These are phyloP conservation scores for Danio jaintianensis DNA, from an alignment of 2,797 vertebrate species.

Conservation along the genomic window DNA sequence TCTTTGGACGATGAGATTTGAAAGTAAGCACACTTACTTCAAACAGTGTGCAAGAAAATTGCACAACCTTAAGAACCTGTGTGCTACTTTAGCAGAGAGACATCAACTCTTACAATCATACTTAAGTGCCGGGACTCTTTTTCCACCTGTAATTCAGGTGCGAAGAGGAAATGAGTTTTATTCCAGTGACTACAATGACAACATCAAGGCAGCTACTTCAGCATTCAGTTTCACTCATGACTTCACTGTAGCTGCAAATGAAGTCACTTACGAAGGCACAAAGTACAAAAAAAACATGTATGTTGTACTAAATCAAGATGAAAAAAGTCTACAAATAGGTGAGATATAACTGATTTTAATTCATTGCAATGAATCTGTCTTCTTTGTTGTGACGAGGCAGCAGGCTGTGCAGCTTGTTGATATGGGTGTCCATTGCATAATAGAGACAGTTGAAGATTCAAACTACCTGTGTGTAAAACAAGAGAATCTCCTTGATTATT, in stretches of 20 bases:
- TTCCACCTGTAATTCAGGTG: conserved; percentile 51
- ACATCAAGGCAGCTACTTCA: conserved; percentile 26
- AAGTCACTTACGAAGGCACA: conserved; percentile 23
- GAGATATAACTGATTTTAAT: conserved; percentile 39
- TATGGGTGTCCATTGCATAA: conserved; percentile 36
- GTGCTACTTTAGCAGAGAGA: conserved; percentile 51
- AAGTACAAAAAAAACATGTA: conserved; percentile 39
- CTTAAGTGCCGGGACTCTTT: conserved; percentile 44
- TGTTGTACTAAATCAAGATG: conserved; percentile 21
- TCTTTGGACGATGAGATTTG: conserved; percentile 57
- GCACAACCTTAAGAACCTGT: conserved; percentile 58
- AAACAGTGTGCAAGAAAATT: conserved; percentile 59
- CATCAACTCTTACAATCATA: conserved; percentile 56
- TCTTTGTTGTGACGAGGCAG: conserved; percentile 30
- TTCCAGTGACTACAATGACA: conserved; percentile 56
- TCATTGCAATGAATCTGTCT: background rate
- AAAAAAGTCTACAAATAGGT: conserved; percentile 29
- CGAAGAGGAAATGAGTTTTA: conserved; percentile 47
- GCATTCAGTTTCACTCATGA: conserved; percentile 27
- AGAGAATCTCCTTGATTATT: conserved; percentile 41
- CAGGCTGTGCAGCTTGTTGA: conserved; percentile 39
- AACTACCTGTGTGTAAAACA: conserved; percentile 36
- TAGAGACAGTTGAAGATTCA: conserved; percentile 6
- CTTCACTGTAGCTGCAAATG: conserved; percentile 31
- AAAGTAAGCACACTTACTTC: conserved; percentile 60